Evolutionary conservation across 1,140 invertebrate genomes (phyloP), one percentile per base, ranked within the genome.

Genomic region (Neodiprion pinetum): DNA sequence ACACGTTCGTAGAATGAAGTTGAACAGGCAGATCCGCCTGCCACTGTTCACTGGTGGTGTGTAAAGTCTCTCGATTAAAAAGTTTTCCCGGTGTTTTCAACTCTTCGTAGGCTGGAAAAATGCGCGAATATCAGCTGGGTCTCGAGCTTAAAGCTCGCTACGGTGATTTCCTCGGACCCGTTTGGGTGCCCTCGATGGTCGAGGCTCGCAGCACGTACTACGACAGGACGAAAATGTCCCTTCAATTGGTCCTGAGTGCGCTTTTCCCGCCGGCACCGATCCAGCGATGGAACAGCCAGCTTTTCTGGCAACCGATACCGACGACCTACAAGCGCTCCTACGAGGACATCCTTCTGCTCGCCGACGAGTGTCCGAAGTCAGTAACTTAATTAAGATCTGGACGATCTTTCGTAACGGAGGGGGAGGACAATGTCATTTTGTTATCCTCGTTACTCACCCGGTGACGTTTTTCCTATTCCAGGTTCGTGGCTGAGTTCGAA

Each of bases 151-250:
- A 87, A 50, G 72, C 80, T 48, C 80, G 82, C 3, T 90, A 90
- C 78, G 81, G 85, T 8, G 79, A 83, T 9, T 83, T 89, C 66
- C 79, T 90, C 17, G 88, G 87, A 4, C 78, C 73, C 0, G 75
- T 88, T 23, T 90, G 90, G 78, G 72, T 88, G 4, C 86, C 88
- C 3, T 84, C 88, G 23, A 83, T 88, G 74, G 84, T 89, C 11
- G 77, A 75, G 5, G 78, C 88, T 2, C 81, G 86, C 0, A 88
- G 88, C 4, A 89, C 88, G 5, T 87, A 90, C 76, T 91, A 85
- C 73, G 86, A 86, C 9, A 84, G 91, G 21, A 92, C 91, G 1
- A 90, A 91, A 81, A 91, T 91, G 90, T 90, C 88, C 4, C 88
- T 85, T 0, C 83, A 91, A 66, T 82, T 90, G 5, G 87, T 89